Evolutionary conservation across 2,888 invertebrate genomes (phyloP).

Genomic region (Cotesia congregata): DNA sequence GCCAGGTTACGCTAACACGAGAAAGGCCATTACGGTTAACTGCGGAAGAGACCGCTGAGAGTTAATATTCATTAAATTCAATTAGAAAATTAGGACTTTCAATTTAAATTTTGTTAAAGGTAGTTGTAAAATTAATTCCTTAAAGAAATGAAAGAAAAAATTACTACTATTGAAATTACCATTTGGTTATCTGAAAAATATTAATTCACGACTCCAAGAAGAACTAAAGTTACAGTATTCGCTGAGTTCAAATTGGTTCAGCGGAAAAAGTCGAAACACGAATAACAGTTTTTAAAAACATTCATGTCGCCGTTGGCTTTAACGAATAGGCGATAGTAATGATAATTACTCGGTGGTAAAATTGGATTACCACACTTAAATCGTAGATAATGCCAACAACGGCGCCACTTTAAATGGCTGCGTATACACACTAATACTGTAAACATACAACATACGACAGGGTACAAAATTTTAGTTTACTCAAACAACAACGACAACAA

Average conservation of each 20-base stretch:
- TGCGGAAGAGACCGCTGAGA: no score
- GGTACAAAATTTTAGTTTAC: constrained; percentile 2
- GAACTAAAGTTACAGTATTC: neutral
- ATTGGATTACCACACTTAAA: constrained; percentile 51
- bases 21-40: no score
- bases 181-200: no score
- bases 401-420: constrained; percentile 39
- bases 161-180: no score
- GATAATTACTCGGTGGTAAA: constrained; percentile 54
- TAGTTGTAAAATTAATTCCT: no score
- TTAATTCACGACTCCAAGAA: neutral
- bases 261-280: constrained; percentile 34
- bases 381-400: constrained; percentile 37
- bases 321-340: constrained; percentile 40
- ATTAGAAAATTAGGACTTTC: no score
- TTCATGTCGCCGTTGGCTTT: constrained; percentile 45
- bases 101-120: no score
- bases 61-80: no score
- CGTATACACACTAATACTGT: neutral
- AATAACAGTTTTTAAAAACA: constrained; percentile 37
- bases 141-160: no score
- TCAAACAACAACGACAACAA: constrained; percentile 1
- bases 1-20: no score
- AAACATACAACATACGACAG: neutral
- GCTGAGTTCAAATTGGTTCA: no score